Evolutionary conservation across 2,113 vertebrate genomes (phyloP).

Genomic region (Martes martes): DNA sequence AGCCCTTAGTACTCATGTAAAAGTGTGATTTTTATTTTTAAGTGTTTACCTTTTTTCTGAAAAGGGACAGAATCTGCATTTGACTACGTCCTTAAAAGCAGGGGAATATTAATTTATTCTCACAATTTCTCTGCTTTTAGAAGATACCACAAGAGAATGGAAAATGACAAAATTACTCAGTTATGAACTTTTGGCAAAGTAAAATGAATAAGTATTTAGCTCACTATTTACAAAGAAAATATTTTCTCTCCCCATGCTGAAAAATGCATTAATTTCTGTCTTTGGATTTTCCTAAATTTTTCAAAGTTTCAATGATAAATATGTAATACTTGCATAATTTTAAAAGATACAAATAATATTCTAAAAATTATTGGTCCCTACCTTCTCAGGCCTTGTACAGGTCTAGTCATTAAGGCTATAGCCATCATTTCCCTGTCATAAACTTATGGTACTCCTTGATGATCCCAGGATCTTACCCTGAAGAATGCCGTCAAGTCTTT

Average conservation of each 20-base stretch:
- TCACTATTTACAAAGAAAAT: constrained; percentile 36
- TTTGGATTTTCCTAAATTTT: constrained; percentile 25
- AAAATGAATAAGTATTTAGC: constrained; percentile 4
- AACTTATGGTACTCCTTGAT: background rate
- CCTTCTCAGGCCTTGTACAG: background rate
- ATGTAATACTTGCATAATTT: background rate
- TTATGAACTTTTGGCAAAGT: background rate
- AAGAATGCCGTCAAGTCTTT: background rate
- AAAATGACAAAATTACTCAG: constrained; percentile 18
- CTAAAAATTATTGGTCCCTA: background rate
- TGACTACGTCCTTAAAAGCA: background rate
- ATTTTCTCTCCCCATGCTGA: background rate
- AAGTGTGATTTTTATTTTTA: constrained; percentile 24
- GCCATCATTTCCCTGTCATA: background rate
- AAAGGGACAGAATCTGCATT: background rate
- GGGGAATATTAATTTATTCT: background rate
- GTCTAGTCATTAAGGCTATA: background rate
- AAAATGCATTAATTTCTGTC: background rate
- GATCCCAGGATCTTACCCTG: background rate
- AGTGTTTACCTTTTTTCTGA: background rate
- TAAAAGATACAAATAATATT: background rate
- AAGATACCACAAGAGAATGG: background rate
- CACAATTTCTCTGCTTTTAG: background rate
- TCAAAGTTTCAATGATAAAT: background rate
- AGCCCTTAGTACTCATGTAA: background rate